These are phyloP conservation scores for Labrus mixtus DNA, from an alignment of 2,113 vertebrate species.

Conservation along the genomic window DNA sequence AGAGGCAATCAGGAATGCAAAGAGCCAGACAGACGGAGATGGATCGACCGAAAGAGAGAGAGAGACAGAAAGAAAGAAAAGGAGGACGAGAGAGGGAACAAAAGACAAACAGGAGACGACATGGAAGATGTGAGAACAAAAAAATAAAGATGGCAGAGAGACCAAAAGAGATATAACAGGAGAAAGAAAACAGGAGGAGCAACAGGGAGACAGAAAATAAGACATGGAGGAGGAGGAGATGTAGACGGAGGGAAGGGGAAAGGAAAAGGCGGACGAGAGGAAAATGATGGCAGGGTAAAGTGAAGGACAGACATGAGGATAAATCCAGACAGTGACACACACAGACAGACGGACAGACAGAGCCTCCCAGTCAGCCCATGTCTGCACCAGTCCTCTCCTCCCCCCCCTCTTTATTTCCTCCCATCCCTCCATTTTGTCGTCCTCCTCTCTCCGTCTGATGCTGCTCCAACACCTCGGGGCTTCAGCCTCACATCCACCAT, in stretches of 20 bases:
- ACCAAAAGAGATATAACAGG: background rate
- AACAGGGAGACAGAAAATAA: background rate
- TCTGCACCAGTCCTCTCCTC: conserved; percentile 50
- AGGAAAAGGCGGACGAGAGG: background rate
- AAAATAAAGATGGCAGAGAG: background rate
- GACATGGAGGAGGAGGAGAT: background rate
- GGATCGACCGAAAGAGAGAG: background rate
- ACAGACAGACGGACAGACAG: conserved; percentile 20
- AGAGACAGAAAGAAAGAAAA: background rate
- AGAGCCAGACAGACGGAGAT: background rate
- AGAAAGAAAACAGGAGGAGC: background rate
- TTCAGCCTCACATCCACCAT: conserved; percentile 61
- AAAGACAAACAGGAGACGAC: background rate
- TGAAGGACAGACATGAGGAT: background rate
- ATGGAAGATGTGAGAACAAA: background rate
- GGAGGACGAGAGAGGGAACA: background rate
- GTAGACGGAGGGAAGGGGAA: background rate
- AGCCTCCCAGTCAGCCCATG: conserved; percentile 53
- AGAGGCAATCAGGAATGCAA: background rate
- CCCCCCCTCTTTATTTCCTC: background rate
- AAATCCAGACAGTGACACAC: background rate
- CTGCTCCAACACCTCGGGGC: conserved; percentile 63
- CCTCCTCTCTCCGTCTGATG: conserved; percentile 64
- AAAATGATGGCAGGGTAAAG: background rate
- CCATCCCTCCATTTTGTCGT: conserved; percentile 72